Conservation (phyloP, 1,140 invertebrate species). For the Centruroides sculpturatus region DNA sequence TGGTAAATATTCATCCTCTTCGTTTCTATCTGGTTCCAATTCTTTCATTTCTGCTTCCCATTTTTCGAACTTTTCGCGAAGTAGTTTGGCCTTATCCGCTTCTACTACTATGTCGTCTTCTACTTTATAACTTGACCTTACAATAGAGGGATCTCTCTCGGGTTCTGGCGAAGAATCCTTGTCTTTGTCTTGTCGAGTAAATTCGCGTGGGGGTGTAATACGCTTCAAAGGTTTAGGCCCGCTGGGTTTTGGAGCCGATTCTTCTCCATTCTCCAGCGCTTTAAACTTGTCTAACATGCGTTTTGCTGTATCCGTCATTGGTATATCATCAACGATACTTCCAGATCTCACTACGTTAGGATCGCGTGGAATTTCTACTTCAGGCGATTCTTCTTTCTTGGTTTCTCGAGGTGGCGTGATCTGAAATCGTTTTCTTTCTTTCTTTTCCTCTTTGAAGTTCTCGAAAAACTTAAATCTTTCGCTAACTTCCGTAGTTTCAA, state of each 20-base stretch:
- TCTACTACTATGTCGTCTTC: slow-evolving; percentile 39
- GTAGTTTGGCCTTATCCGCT: slow-evolving; percentile 58
- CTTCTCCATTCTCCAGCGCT: slow-evolving; percentile 53
- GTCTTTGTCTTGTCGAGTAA: slow-evolving; percentile 30
- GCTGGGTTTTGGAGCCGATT: slow-evolving; percentile 34
- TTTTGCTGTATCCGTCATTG: slow-evolving; percentile 53
- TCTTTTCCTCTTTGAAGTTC: slow-evolving; percentile 45
- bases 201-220: slow-evolving; percentile 73
- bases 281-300: slow-evolving; percentile 63
- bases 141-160: slow-evolving; percentile 21
- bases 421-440: slow-evolving; percentile 54
- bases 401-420: slow-evolving; percentile 67
- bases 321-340: slow-evolving; percentile 34
- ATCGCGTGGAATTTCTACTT: slow-evolving; percentile 56
- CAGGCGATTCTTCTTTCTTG: slow-evolving; percentile 39
- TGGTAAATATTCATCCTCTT: slow-evolving; percentile 25
- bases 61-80: slow-evolving; percentile 79
- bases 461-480: slow-evolving; percentile 84
- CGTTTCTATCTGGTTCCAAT: slow-evolving; percentile 29
- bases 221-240: slow-evolving; percentile 67
- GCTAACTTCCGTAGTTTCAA: slow-evolving; percentile 63
- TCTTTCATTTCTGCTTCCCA: slow-evolving; percentile 50
- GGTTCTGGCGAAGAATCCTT: slow-evolving; percentile 20
- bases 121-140: slow-evolving; percentile 33
- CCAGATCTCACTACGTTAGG: slow-evolving; percentile 52